Percentiles rank a stretch among this genome's conserved stretches.
phyloP scores from a whole-genome alignment of 2,113 vertebrate genomes.

The Hystrix cristata region DNA sequence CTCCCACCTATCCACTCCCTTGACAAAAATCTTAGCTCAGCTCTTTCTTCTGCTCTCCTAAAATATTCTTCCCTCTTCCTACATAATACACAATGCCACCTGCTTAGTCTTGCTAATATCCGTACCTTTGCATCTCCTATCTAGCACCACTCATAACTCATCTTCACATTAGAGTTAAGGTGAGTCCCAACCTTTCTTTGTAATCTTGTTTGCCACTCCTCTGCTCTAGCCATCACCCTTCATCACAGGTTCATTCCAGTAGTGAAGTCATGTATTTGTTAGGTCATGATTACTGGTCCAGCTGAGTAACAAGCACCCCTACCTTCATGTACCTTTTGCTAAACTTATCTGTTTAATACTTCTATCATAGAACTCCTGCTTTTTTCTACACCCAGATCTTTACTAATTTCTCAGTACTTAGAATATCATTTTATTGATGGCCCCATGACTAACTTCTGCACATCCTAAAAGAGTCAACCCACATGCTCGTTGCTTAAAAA shows the following conservation, averaged over 20 bases:
- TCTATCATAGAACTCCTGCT: not conserved
- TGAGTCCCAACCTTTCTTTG: not conserved
- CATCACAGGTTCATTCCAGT: no score
- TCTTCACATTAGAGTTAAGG: not conserved
- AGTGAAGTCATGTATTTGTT: rapidly evolving
- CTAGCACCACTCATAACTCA: rapidly evolving
- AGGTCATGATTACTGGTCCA: not conserved
- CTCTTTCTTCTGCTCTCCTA: not conserved
- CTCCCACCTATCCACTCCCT: not conserved
- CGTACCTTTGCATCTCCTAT: not conserved
- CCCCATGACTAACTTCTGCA: not conserved
- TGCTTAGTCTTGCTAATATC: not conserved
- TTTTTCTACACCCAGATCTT: not conserved
- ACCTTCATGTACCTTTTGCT: not conserved
- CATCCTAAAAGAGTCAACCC: not conserved
- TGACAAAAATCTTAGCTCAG: not conserved
- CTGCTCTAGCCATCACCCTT: not conserved
- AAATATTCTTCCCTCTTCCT: not conserved
- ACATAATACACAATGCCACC: rapidly evolving
- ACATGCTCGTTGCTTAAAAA: not conserved
- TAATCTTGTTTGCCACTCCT: not conserved
- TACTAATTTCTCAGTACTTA: not conserved
- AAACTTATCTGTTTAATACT: not conserved
- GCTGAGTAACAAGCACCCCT: not conserved
- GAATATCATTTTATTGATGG: not conserved